Evolutionary conservation across 1,140 invertebrate species (phyloP), one percentile per base, ranked within the genome.

Genomic region (Acromyrmex heyeri): DNA sequence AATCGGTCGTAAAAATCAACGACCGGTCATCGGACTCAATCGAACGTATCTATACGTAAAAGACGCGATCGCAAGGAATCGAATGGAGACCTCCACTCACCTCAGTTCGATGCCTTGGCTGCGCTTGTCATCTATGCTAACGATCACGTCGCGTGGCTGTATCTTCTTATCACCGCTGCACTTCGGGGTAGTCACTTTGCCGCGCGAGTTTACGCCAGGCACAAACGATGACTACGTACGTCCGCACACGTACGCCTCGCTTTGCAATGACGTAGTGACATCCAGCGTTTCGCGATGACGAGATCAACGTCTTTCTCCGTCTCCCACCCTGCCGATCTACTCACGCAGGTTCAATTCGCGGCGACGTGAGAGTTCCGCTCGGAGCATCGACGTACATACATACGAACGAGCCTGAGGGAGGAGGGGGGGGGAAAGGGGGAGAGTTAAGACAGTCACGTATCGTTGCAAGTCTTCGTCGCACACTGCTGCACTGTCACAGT

Each of bases 161-260:
- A 91, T 90, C 88, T 88, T 92, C 85, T 91, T 94, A 86, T 93
- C 91, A 70, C 85, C 65, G 91, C 76, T 87, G 87, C 92, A 93
- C 92, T 93, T 92, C 85, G 90, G 48, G 87, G 93, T 92, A 93
- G 91, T 94, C 93, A 94, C 93, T 93, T 93, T 93, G 93, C 72
- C 87, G 88, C 87, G 85, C 82, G 70, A 88, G 21, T 27, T 79
- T 90, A 73, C 75, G 82, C 55, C 79, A 77, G 85, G 34, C 57
- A 48, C 72, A 53, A 87, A n/a, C 53, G 86, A 89, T 65, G 53
- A 30, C 12, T 38, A 86, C 48, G 86, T 78, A 55, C 62, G 10
- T 4, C 24, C 65, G 34, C 59, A 27, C 86, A 73, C 70, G 79
- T 82, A 81, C 50, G 27, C 6, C 62, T 57, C 14, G 38, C 38